Conservation (phyloP, 2,888 invertebrate genomes). For the Drosophila ezoana region DNA sequence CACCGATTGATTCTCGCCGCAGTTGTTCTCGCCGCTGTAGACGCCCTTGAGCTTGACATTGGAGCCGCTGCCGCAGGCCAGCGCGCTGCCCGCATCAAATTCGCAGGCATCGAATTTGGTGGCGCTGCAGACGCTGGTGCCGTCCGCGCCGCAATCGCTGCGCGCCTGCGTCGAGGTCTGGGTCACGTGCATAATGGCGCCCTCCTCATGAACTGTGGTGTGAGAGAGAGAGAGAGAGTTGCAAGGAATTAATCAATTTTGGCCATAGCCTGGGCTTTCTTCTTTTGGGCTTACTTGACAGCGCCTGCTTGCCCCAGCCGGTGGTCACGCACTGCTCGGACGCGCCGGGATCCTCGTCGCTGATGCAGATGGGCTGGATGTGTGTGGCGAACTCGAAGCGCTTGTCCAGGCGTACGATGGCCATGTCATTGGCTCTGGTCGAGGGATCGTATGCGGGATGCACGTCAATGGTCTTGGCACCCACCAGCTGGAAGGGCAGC, state of each 20-base stretch:
- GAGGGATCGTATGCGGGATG: slow-evolving; percentile 90
- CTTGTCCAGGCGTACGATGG: slow-evolving; percentile 89
- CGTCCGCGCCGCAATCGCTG: slow-evolving; percentile 81
- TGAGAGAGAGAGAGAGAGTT: too few relatives aligned
- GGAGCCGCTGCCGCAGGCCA: slow-evolving; percentile 91
- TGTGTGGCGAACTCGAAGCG: slow-evolving; percentile 89
- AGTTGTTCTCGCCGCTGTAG: slow-evolving; percentile 91
- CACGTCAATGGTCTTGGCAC: slow-evolving; percentile 88
- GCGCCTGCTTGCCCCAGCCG: slow-evolving; percentile 92
- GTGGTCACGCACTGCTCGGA: slow-evolving; percentile 90
- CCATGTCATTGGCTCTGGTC: slow-evolving; percentile 88
- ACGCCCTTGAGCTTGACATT: slow-evolving; percentile 90
- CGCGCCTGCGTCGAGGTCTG: slow-evolving; percentile 89
- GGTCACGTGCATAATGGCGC: slow-evolving; percentile 91
- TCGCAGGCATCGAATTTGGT: slow-evolving; percentile 91
- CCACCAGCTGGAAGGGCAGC: slow-evolving; percentile 91
- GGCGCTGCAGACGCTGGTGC: slow-evolving; percentile 87
- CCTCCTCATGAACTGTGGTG: slow-evolving; percentile 89
- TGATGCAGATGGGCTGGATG: slow-evolving; percentile 91
- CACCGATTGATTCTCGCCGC: slow-evolving; percentile 87
- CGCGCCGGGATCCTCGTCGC: slow-evolving; percentile 86
- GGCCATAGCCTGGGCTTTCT: too few relatives aligned
- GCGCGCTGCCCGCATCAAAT: slow-evolving; percentile 92
- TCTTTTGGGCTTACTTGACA: slow-evolving; percentile 88
- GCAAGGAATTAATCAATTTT: not conserved